phyloP scores from a whole-genome alignment of 2,888 invertebrate genomes.

The Lacanobia wlatinum region DNA sequence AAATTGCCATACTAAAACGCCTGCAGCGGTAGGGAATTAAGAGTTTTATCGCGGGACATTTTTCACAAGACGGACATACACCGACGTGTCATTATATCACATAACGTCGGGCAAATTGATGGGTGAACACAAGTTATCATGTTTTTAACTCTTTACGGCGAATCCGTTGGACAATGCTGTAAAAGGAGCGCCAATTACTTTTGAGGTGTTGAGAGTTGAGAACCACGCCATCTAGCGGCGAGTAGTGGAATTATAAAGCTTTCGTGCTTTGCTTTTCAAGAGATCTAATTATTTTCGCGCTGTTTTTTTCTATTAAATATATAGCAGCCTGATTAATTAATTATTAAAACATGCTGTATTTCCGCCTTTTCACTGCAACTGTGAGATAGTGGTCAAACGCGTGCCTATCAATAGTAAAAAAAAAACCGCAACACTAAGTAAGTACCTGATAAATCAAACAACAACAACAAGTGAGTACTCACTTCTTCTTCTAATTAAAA shows the following conservation, averaged over 20 bases:
- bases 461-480: no score
- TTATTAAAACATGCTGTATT: not conserved
- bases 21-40: slow-evolving; percentile 70
- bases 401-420: no score
- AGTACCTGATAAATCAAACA: no score
- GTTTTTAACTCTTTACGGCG: slow-evolving; percentile 41
- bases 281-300: not conserved
- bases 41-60: slow-evolving; percentile 72
- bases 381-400: no score
- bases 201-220: not conserved
- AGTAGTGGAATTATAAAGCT: slow-evolving; percentile 32
- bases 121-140: slow-evolving; percentile 62
- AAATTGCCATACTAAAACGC: slow-evolving; percentile 70
- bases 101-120: slow-evolving; percentile 64
- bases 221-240: slow-evolving; percentile 56
- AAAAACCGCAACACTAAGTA: not conserved
- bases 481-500: no score
- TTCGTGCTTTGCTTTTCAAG: not conserved
- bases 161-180: slow-evolving; percentile 29
- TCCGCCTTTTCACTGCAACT: no score
- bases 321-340: not conserved
- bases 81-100: slow-evolving; percentile 66
- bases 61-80: slow-evolving; percentile 67
- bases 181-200: slow-evolving; percentile 43
- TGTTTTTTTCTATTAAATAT: not conserved